Base-by-base conservation (phyloP, 2,888 invertebrate genomes). In the Anorthoa munda region DNA sequence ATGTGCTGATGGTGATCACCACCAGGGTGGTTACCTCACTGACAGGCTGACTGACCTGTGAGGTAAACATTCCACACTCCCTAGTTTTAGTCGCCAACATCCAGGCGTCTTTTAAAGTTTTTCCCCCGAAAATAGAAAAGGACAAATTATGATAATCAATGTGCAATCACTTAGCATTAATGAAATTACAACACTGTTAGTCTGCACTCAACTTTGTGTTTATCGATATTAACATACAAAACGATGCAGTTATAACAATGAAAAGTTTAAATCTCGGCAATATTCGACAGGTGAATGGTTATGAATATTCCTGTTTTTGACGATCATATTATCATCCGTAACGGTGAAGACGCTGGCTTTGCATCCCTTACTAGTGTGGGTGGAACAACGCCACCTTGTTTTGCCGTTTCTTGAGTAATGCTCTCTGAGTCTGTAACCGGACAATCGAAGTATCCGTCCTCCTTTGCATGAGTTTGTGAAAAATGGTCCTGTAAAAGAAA, bases 361-460 rank as follows among this genome's bases (percentile, higher is more conserved):
- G 21, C 60, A 60, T 9, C 45, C 45, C 17, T 60, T 60, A 15
- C n/a, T 60, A 45, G 17, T 60, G 45, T 60, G 45, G 21, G 45
- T 60, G 0, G 60, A 45, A 45, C 60, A 60, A n/a, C 45, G 7
- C 60, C 60, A 60, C 45, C 60, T 45, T 21, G 60, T 60, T 60
- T 60, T 60, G 9, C 45, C 60, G 17, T 45, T 60, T 21, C 21
- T 45, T 13, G 60, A 60, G 21, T 60, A 60, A 60, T 45, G 60
- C 60, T 45, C 7, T 21, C 60, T 21, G 17, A 45, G 21, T 45
- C 60, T 60, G 60, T 60, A 17, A 21, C 60, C 60, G 1, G 60
- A 60, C 9, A 60, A 11, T 15, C 7, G 59, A 21, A 60, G 59
- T 45, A 60, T 60, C 15, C 59, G 39, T 15, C 60, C 21, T 21